Evolutionary conservation across 64 coral and sea anemone species (phyloP).

Genomic region (Montipora cactus): DNA sequence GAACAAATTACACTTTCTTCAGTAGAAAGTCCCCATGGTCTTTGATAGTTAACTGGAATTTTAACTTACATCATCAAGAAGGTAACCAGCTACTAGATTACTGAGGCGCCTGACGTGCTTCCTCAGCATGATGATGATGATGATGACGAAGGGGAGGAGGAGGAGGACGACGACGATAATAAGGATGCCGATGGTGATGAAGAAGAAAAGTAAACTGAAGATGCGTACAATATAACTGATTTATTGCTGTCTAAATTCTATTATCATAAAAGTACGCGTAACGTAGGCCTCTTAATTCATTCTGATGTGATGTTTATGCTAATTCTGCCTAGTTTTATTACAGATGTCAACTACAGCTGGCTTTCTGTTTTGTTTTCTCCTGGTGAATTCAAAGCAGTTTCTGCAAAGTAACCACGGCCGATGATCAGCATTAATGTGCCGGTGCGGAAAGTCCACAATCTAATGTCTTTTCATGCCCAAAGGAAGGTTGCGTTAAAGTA

Average conservation of each 20-base stretch:
- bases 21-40: no score
- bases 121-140: no score
- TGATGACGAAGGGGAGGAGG: no score
- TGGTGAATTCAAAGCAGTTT: slow-evolving; percentile 41
- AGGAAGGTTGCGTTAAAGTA: slow-evolving; percentile 38
- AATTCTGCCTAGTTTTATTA: background rate
- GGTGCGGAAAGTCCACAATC: background rate
- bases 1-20: background rate
- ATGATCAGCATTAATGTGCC: background rate
- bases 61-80: no score
- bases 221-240: background rate
- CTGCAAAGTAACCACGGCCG: background rate
- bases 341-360: slow-evolving; percentile 53
- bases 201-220: no score
- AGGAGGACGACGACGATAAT: no score
- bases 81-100: no score
- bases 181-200: no score
- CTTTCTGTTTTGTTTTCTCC: slow-evolving; percentile 36
- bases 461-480: slow-evolving; percentile 45
- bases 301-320: background rate
- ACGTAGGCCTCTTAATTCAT: background rate
- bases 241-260: background rate
- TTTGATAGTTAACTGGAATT: no score
- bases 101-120: no score
- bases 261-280: no score